Evolutionary conservation across 2,113 vertebrate genomes (phyloP).

Genomic region (Climacteris rufus): DNA sequence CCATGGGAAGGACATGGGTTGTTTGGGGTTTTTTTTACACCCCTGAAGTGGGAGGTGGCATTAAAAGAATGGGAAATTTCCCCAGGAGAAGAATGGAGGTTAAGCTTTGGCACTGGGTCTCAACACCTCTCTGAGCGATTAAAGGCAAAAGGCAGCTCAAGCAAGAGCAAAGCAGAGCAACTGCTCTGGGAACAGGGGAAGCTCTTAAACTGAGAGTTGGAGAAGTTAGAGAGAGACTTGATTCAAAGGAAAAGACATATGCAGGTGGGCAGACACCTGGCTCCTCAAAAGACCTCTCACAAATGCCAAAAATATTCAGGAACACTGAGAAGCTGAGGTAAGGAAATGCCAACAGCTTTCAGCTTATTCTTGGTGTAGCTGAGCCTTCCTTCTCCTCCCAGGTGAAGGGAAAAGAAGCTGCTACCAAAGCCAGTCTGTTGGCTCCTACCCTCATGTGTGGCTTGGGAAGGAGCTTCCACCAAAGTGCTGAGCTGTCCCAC

Average conservation of each 20-base stretch:
- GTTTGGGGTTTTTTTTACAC: background rate
- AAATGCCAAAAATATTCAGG: background rate
- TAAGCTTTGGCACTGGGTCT: background rate
- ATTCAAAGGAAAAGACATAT: background rate
- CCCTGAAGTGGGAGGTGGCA: background rate
- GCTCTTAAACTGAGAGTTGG: background rate
- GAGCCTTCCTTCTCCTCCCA: background rate
- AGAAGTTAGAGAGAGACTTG: background rate
- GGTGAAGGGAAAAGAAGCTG: background rate
- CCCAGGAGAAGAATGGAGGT: background rate
- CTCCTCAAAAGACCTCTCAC: background rate
- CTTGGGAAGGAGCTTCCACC: background rate
- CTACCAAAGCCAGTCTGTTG: background rate
- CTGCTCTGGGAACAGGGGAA: background rate
- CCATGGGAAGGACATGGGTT: background rate
- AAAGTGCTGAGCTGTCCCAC: background rate
- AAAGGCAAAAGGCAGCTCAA: background rate
- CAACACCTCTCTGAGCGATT: background rate
- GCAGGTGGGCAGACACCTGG: background rate
- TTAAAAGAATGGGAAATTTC: background rate
- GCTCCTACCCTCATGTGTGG: fast-evolving
- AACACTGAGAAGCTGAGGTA: background rate
- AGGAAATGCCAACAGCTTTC: background rate
- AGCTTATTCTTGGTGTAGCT: background rate
- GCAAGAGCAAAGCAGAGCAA: background rate